These are phyloP conservation scores for Macrotus californicus DNA, from an alignment of 2,113 vertebrate genomes.

Conservation along the genomic window DNA sequence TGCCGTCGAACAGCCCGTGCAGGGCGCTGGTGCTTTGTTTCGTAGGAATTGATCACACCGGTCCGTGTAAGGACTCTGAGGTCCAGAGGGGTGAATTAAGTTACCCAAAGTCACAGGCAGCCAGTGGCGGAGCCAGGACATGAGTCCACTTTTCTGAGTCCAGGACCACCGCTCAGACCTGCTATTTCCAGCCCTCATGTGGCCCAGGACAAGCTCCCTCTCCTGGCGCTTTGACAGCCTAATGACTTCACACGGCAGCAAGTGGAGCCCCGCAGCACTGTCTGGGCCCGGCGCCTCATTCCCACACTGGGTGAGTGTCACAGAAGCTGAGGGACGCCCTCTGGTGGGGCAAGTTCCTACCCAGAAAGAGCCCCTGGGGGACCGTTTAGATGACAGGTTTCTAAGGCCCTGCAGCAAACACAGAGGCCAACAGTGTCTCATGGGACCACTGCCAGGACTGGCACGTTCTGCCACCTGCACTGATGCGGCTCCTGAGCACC, in stretches of 20 bases:
- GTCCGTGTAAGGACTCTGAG: not conserved
- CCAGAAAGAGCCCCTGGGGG: not conserved
- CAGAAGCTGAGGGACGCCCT: accelerated
- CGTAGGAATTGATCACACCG: not conserved
- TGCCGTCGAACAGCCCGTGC: accelerated
- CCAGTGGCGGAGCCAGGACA: not conserved
- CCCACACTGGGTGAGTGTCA: not conserved
- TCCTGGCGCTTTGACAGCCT: not conserved
- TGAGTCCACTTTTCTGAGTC: not conserved
- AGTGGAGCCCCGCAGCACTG: not conserved
- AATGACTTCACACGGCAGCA: accelerated
- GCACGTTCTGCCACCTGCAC: accelerated
- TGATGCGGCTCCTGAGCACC: not conserved
- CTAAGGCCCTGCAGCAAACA: not conserved
- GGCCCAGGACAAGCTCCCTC: not conserved
- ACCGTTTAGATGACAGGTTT: accelerated
- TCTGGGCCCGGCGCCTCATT: no score
- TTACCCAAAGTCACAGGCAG: not conserved
- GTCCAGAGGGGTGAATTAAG: not conserved
- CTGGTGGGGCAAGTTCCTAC: not conserved
- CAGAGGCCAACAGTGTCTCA: not conserved
- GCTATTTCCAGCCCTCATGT: no score
- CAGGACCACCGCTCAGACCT: not conserved
- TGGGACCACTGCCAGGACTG: not conserved
- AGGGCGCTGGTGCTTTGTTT: accelerated